phyloP scores from a whole-genome alignment of 2,888 invertebrate species.

The Ganaspis brasiliensis region DNA sequence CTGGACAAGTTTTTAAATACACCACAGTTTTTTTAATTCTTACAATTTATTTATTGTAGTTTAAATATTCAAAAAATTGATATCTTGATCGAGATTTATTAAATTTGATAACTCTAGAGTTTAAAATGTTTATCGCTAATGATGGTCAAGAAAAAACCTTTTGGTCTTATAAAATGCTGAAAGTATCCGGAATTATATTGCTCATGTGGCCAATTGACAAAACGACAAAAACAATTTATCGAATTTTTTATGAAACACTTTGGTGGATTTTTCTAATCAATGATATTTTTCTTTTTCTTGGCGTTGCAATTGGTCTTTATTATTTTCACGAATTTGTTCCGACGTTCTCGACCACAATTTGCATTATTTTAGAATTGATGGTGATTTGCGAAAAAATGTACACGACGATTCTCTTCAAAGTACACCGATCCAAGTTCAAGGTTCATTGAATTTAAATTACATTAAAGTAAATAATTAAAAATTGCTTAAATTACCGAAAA shows the following conservation, averaged over 20 bases:
- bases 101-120: background rate
- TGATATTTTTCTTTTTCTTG: background rate
- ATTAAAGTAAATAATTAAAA: no score
- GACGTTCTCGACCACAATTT: slow-evolving; percentile 1
- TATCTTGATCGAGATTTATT: no score
- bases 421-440: background rate
- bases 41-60: no score
- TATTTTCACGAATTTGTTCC: background rate
- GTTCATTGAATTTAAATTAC: no score
- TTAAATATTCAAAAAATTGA: no score
- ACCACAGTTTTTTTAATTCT: no score
- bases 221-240: background rate
- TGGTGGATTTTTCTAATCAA: background rate
- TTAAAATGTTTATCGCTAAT: background rate
- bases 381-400: background rate
- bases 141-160: background rate
- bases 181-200: background rate
- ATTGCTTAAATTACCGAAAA: no score
- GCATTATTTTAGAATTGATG: background rate
- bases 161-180: background rate
- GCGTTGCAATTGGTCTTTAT: slow-evolving; percentile 16
- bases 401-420: background rate
- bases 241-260: background rate
- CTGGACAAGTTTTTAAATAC: no score
- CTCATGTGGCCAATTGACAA: slow-evolving; percentile 7